A percentile compares a stretch with the other conserved stretches of the same genome.
Evolutionary conservation across 2,797 vertebrate species (phyloP).

Genomic region (Sebastes cheni): DNA sequence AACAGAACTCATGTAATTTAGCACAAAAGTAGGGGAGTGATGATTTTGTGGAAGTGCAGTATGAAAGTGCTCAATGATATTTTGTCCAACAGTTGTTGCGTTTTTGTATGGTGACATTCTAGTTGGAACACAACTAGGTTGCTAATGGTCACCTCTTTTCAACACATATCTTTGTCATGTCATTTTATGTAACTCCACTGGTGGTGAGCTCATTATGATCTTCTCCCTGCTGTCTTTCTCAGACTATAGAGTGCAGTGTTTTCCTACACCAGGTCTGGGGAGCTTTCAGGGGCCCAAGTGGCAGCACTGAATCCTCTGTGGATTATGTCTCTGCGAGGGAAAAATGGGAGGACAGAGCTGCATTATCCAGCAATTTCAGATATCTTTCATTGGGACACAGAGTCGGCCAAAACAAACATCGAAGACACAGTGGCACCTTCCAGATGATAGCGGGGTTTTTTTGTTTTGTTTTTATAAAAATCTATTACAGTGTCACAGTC

Average conservation of each 20-base stretch:
- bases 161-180: slow-evolving; percentile 16
- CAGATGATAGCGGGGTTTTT: not conserved
- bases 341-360: slow-evolving; percentile 5
- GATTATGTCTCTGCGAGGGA: slow-evolving; percentile 30
- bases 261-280: slow-evolving; percentile 1
- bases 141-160: slow-evolving; percentile 14
- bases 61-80: not conserved
- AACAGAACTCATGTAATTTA: not conserved
- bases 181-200: slow-evolving; percentile 19
- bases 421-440: not conserved
- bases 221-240: not conserved
- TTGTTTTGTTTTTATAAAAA: not conserved
- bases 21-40: not conserved
- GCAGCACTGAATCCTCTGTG: slow-evolving; percentile 27
- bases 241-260: slow-evolving; percentile 13
- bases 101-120: not conserved
- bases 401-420: not conserved
- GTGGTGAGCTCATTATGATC: slow-evolving; percentile 20
- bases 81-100: not conserved
- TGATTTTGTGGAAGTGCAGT: not conserved
- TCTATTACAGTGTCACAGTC: not conserved
- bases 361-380: slow-evolving; percentile 12
- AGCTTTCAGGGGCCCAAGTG: slow-evolving; percentile 22
- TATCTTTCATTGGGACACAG: slow-evolving; percentile 2
- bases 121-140: not conserved